These are phyloP conservation scores for Drosophila ogumai DNA, from an alignment of 1,140 invertebrate genomes.

Conservation along the genomic window DNA sequence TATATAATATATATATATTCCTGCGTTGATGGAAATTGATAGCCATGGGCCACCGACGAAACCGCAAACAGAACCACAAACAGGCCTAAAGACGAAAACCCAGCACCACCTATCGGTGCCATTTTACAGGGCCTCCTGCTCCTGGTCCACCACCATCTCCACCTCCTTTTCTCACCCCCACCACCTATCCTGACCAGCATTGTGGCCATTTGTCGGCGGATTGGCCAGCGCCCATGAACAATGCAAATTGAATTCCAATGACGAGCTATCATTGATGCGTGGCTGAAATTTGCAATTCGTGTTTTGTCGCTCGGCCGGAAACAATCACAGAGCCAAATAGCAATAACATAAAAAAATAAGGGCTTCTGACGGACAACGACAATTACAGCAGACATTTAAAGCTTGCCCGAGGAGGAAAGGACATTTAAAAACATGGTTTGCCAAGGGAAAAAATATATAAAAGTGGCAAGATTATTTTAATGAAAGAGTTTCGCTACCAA, in stretches of 20 bases:
- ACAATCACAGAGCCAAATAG: constrained; percentile 62
- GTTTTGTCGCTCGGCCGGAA: constrained; percentile 73
- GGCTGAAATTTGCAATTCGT: constrained; percentile 80
- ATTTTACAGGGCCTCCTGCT: not conserved
- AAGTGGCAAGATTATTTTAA: not conserved
- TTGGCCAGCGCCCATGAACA: constrained; percentile 50
- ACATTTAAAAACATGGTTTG: constrained; percentile 14
- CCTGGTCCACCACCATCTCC: not conserved
- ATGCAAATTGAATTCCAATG: constrained; percentile 82
- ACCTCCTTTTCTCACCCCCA: not conserved
- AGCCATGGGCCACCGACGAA: constrained; percentile 52
- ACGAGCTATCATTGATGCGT: constrained; percentile 80
- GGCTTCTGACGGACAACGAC: constrained; percentile 35
- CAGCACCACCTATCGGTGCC: not conserved
- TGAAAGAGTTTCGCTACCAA: not conserved
- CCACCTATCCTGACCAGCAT: constrained; percentile 7
- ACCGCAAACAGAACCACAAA: constrained; percentile 58
- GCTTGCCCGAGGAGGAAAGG: not conserved
- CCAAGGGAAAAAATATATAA: not conserved
- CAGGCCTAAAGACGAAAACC: constrained; percentile 70
- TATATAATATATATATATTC: constrained; percentile 2
- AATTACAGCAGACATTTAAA: constrained; percentile 34
- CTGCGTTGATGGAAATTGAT: constrained; percentile 55
- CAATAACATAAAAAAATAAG: constrained; percentile 33
- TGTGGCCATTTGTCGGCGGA: constrained; percentile 50